Percentiles rank a stretch among this genome's conserved stretches.
phyloP scores from a whole-genome alignment of 2,797 vertebrate genomes.

The Apodemus agrarius region DNA sequence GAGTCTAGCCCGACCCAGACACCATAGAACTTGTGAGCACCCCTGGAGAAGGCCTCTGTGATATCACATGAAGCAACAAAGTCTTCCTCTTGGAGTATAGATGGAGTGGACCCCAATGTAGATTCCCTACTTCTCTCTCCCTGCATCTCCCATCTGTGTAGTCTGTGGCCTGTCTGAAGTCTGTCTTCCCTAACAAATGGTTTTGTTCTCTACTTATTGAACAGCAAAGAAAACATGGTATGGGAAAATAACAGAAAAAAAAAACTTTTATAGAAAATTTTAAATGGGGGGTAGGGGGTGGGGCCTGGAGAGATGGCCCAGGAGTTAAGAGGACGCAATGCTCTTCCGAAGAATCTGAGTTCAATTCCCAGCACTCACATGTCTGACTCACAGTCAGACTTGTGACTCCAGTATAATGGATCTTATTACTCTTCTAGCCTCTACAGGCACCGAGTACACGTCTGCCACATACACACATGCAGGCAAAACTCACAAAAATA shows the following conservation, averaged over 20 bases:
- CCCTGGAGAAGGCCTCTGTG: too few relatives aligned
- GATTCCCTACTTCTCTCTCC: not conserved
- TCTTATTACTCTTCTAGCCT: not conserved
- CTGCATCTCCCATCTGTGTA: not conserved
- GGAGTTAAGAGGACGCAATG: too few relatives aligned
- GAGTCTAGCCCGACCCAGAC: not conserved
- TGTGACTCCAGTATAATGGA: not conserved
- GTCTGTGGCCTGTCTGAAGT: not conserved
- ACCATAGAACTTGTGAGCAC: not conserved
- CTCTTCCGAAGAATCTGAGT: not conserved
- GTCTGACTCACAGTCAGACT: not conserved
- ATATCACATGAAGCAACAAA: not conserved
- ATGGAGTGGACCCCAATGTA: not conserved
- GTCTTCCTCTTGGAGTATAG: not conserved
- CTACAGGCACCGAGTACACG: not conserved
- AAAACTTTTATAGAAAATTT: not conserved
- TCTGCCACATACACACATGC: not conserved
- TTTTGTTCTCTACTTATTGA: not conserved
- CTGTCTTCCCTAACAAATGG: not conserved
- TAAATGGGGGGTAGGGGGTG: not conserved
- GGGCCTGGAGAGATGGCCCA: not conserved
- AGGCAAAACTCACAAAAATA: not conserved
- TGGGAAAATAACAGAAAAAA: not conserved
- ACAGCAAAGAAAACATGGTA: not conserved
- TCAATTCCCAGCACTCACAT: not conserved